Base-by-base conservation (phyloP, 1,140 invertebrate genomes). In the Aphidius ervi region DNA sequence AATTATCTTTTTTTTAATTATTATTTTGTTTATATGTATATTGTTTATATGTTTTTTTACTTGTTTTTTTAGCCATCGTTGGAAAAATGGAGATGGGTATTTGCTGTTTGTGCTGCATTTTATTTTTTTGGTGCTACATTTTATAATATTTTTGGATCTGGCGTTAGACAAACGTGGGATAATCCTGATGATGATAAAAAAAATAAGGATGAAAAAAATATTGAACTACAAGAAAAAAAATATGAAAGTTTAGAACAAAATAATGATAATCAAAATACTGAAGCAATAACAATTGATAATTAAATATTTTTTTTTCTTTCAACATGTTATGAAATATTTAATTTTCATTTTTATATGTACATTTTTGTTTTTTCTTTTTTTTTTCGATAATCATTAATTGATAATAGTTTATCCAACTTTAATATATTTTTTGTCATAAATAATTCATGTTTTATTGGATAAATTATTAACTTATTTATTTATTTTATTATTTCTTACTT, bases 11-110 rank as follows among this genome's bases (percentile, higher is more conserved):
- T 50, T 31, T 31, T 31, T 1, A 31, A 31, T 31, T 31, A n/a
- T n/a, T n/a, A n/a, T 31, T 3, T 31, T 3, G 4, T 58, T 54
- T 40, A n/a, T 20, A 40, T 61, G 37, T 49, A 40, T 53, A n/a
- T 50, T 55, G 45, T 54, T 43, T 56, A n/a, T 48, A 53, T 4
- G 2, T 58, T 49, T 54, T 48, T 8, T 59, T 54, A 37, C 10
- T 60, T 9, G 46, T 66, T 58, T 68, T 68, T 40, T 52, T 73
- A 93, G 92, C 86, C 89, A 61, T 88, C 89, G 1, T 85, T 91
- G 78, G 87, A 84, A n/a, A 88, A 91, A 70, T 96, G 94, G 93
- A 85, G 89, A 65, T 86, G 85, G 63, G 92, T 95, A 7, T 95
- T 95, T 80, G 90, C 91, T 75, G 87, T 93, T 23, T 87, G 90